phyloP scores from a whole-genome alignment of 2,888 invertebrate species.

The Eilema sororculum region DNA sequence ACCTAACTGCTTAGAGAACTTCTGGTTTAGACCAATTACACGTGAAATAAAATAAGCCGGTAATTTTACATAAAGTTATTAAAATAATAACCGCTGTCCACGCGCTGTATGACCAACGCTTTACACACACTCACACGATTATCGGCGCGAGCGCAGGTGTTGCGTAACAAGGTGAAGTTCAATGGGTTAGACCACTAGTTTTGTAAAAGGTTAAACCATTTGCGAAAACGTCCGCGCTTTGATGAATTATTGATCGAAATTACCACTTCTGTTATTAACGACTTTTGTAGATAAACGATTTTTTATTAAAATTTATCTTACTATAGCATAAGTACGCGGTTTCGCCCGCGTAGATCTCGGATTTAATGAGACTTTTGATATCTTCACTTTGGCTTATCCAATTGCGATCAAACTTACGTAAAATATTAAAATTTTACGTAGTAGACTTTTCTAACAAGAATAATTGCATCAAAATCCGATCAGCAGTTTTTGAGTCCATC shows the following conservation, averaged over 20 bases:
- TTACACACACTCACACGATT: conserved; percentile 19
- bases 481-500: no score
- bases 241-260: conserved; percentile 47
- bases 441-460: no score
- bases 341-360: no score
- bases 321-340: not conserved
- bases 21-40: no score
- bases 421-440: no score
- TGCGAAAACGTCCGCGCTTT: conserved; percentile 47
- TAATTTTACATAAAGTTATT: not conserved
- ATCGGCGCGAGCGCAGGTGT: conserved; percentile 37
- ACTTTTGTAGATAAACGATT: not conserved
- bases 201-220: conserved; percentile 59
- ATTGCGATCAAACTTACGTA: no score
- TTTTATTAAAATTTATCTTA: conserved; percentile 1
- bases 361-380: no score
- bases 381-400: no score
- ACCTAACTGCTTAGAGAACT: no score
- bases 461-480: no score
- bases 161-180: conserved; percentile 76
- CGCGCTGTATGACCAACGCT: conserved; percentile 16
- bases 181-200: conserved; percentile 46
- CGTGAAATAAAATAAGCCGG: no score
- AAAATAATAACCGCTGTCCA: conserved; percentile 25
- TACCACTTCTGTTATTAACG: conserved; percentile 31